phyloP scores from a whole-genome alignment of 2,888 invertebrate species.

The Cerastis rubricosa region DNA sequence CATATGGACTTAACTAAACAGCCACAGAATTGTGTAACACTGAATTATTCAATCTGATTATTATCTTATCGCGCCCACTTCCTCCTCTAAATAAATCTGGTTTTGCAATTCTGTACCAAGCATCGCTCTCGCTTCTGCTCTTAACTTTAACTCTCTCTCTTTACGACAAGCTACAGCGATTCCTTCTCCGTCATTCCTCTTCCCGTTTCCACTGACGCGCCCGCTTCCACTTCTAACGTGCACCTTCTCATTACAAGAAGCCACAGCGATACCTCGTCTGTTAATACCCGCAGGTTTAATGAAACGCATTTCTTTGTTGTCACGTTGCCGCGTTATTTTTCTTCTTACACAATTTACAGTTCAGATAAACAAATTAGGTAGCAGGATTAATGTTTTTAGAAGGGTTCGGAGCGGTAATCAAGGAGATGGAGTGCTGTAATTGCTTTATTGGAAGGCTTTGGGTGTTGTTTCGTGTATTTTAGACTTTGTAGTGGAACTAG shows the following conservation, averaged over 20 bases:
- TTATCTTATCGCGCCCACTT: background rate
- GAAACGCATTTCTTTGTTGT: conserved; percentile 84
- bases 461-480: background rate
- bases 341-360: conserved; percentile 68
- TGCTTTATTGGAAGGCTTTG: conserved; percentile 25
- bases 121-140: background rate
- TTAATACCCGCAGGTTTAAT: conserved; percentile 77
- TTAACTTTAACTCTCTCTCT: background rate
- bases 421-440: conserved; percentile 24
- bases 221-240: background rate
- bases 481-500: background rate
- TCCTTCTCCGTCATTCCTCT: background rate
- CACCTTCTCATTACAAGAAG: conserved; percentile 13
- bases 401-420: conserved; percentile 23
- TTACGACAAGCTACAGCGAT: background rate
- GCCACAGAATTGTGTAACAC: background rate
- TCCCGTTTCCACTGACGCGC: background rate
- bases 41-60: background rate
- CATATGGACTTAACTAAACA: background rate
- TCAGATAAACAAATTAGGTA: conserved; percentile 61
- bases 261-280: conserved; percentile 50
- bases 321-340: conserved; percentile 70
- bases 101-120: background rate
- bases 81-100: background rate
- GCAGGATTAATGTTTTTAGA: conserved; percentile 44